Conservation (phyloP, 2,797 vertebrate species). For the Balearica regulorum region DNA sequence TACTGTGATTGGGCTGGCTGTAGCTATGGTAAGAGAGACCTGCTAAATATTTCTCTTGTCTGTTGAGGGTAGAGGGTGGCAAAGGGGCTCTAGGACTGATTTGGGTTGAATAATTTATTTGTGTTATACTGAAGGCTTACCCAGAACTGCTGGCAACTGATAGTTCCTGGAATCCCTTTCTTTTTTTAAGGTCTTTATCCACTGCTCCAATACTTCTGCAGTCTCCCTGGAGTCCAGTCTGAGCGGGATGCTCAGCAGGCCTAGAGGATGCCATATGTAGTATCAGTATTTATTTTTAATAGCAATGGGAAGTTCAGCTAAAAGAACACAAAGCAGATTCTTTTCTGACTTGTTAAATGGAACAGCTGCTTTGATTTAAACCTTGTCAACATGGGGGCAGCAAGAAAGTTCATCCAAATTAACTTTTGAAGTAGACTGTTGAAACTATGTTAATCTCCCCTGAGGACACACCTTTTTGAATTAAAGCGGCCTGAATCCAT, state of each 20-base stretch:
- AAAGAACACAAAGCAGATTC: background rate
- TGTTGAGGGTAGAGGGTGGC: background rate
- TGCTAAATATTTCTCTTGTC: background rate
- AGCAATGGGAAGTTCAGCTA: background rate
- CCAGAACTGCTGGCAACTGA: background rate
- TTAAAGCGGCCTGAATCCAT: background rate
- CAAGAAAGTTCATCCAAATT: background rate
- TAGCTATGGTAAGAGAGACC: constrained; percentile 85
- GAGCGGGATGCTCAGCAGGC: background rate
- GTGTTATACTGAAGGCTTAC: background rate
- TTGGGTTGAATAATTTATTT: background rate
- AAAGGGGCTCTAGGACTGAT: background rate
- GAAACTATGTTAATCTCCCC: background rate
- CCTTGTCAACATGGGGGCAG: background rate
- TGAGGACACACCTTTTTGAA: background rate
- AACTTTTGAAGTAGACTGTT: background rate
- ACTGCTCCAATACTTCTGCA: background rate
- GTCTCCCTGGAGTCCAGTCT: background rate
- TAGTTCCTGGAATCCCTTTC: background rate
- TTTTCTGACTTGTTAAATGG: background rate
- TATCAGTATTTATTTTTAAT: background rate
- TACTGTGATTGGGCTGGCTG: constrained; percentile 91
- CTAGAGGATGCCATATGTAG: background rate
- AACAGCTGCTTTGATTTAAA: background rate
- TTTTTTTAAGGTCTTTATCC: background rate